Evolutionary conservation across 2,888 invertebrate species (phyloP), one percentile per base, ranked within the genome.

Genomic region (Orthosia incerta): DNA sequence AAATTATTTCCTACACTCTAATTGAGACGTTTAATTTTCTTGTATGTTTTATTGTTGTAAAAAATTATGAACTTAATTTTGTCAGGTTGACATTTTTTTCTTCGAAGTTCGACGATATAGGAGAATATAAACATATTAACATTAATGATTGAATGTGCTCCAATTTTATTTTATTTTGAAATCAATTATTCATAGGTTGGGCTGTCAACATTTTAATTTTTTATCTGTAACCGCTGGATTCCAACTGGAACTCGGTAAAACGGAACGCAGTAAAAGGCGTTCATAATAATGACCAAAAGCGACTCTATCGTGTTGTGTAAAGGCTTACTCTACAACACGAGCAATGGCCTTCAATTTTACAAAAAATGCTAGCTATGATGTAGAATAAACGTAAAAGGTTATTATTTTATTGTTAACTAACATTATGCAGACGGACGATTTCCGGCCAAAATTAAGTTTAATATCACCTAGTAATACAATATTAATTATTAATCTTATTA

Each of bases 331-430:
- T 89, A 85, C 72, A 80, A 64, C 68, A 76, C 26, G 53, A 69
- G 61, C 12, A 67, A 76, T 89, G 92, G 90, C 93, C 94, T 93
- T 93, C 92, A 87, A 91, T 86, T 84, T 88, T 88, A 86, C 79
- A 86, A 90, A 91, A 91, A 90, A 92, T 90, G 86, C 88, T 87
- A 89, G 80, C 89, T 90, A 87, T 88, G 91, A 89, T 90, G 90
- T 89, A 91, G 90, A 89, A 82, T 89, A 91, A 86, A 90, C 89
- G 84, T 89, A 89, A 89, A 92, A 92, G 92, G 93, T 93, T 94
- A 93, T 92, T 91, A 91, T 73, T 88, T 89, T 88, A 87, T 87
- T 90, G 88, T 87, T 86, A 83, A 79, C 76, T 85, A 81, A 77
- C 63, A 73, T 67, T 85, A 79, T 69, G 72, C 60, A 84, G 86